Evolutionary conservation across 2,113 vertebrate species (phyloP), one percentile per base, ranked within the genome.

Genomic region (Anarrhichthys ocellatus): DNA sequence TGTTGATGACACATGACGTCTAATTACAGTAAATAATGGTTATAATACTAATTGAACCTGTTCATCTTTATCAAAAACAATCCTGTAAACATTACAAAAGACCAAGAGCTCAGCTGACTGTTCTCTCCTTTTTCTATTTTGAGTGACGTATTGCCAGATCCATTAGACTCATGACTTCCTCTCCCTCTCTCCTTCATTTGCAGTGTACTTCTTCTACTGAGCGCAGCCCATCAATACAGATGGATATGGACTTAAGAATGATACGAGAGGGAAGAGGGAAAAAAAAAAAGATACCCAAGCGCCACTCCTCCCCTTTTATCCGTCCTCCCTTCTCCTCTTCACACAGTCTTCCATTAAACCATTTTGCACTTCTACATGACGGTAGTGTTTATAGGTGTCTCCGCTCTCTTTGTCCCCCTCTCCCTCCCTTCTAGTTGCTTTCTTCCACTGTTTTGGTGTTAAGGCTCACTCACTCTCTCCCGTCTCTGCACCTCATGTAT

Each of bases 201-300:
- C 84, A 95, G 95, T 96, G 85, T 95, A 96, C 89, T 95, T 96
- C 94, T 96, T 95, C 94, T 89, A 93, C 80, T 95, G 91, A 95
- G 91, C 88, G 72, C 77, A 40, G 77, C 78, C 88, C 76, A 68
- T 86, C 84, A 48, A 2, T 7, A 79, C 68, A 69, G 87, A 90
- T 85, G 88, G 84, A 89, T 73, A 88, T 83, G 85, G 92, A 94
- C 88, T 89, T 90, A 73, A 91, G 89, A 87, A 87, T 52, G 80
- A 85, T 27, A 80, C 68, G 66, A 88, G 82, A 88, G 82, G 87
- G 74, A 81, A 84, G 89, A 78, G 76, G 5, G 34, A 73, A 63
- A 73, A 88, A 27, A 27, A 70, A 75, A 85, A 81, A 76, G 68
- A 62, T 90, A 80, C 36, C 72, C 80, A 83, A 91, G 54, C 73